These are phyloP conservation scores for Drosophila littoralis DNA, from an alignment of 1,140 invertebrate species.

Conservation along the genomic window DNA sequence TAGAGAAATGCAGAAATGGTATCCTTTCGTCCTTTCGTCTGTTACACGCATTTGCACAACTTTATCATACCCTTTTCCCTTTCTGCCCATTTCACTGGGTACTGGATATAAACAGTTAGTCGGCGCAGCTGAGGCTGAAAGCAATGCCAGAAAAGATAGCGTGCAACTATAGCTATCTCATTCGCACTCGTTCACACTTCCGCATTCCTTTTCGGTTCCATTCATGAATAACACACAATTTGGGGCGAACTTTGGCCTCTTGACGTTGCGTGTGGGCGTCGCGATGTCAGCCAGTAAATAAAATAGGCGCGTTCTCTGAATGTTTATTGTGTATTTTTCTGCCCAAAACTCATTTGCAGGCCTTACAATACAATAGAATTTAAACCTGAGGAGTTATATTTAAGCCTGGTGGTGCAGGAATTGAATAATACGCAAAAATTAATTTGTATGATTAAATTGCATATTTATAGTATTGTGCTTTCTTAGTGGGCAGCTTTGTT, in stretches of 20 bases:
- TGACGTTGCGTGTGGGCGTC: slow-evolving; percentile 54
- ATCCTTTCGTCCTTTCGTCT: neutral
- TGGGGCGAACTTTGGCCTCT: slow-evolving; percentile 45
- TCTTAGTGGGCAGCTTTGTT: no score
- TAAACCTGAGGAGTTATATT: neutral
- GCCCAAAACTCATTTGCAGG: slow-evolving; percentile 11
- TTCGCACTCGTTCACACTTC: slow-evolving; percentile 22
- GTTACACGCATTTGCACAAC: neutral
- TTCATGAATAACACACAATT: slow-evolving; percentile 72
- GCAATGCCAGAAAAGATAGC: slow-evolving; percentile 12
- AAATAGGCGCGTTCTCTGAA: slow-evolving; percentile 56
- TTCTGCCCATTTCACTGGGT: neutral
- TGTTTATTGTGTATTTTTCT: slow-evolving; percentile 23
- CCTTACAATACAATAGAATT: slow-evolving; percentile 2
- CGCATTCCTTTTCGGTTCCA: slow-evolving; percentile 52
- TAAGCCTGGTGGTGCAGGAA: neutral
- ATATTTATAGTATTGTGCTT: no score
- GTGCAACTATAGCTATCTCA: slow-evolving; percentile 13
- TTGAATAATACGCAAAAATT: neutral
- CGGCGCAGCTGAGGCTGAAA: slow-evolving; percentile 30
- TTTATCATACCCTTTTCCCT: neutral
- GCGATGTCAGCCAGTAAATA: slow-evolving; percentile 70
- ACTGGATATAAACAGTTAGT: slow-evolving; percentile 8
- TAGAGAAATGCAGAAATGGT: no score
- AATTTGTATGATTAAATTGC: no score